These are phyloP conservation scores for Drosophila mimetica DNA, from an alignment of 2,888 invertebrate genomes.

Conservation along the genomic window DNA sequence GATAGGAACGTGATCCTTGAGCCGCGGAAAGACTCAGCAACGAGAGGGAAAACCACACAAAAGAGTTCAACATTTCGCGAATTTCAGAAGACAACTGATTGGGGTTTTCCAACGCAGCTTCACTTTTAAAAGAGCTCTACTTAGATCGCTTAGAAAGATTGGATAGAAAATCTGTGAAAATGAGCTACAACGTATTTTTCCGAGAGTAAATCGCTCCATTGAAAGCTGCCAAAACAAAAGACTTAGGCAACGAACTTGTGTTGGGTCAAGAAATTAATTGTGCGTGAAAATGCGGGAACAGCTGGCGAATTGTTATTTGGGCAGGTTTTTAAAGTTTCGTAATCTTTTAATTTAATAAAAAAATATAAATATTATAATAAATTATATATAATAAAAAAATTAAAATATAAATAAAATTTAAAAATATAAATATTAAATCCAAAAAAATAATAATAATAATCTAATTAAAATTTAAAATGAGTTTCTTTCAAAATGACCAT, in stretches of 20 bases:
- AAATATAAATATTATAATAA: not conserved
- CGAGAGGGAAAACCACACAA: slow-evolving; percentile 12
- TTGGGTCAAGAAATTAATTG: slow-evolving; percentile 49
- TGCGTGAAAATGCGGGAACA: slow-evolving; percentile 46
- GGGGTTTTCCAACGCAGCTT: not conserved
- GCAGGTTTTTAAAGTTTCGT: not conserved
- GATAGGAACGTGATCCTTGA: slow-evolving; percentile 48
- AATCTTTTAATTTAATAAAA: not conserved
- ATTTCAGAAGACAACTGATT: slow-evolving; percentile 24
- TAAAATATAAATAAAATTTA: not conserved
- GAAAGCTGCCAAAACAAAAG: slow-evolving; percentile 63
- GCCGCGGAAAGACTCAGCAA: not conserved
- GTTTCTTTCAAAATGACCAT: too few relatives aligned
- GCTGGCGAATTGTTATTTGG: not conserved
- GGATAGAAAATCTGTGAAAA: slow-evolving; percentile 12
- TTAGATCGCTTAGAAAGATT: slow-evolving; percentile 2
- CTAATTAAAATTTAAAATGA: too few relatives aligned
- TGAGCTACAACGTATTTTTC: slow-evolving; percentile 5
- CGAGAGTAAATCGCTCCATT: slow-evolving; percentile 44
- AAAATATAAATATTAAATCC: not conserved
- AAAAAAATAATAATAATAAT: not conserved
- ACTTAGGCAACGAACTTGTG: slow-evolving; percentile 70
- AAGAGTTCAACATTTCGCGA: slow-evolving; percentile 41
- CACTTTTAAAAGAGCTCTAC: slow-evolving; percentile 21
- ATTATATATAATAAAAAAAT: not conserved